Conservation (phyloP, 2,888 invertebrate genomes). For the Mycalesis mineus region DNA sequence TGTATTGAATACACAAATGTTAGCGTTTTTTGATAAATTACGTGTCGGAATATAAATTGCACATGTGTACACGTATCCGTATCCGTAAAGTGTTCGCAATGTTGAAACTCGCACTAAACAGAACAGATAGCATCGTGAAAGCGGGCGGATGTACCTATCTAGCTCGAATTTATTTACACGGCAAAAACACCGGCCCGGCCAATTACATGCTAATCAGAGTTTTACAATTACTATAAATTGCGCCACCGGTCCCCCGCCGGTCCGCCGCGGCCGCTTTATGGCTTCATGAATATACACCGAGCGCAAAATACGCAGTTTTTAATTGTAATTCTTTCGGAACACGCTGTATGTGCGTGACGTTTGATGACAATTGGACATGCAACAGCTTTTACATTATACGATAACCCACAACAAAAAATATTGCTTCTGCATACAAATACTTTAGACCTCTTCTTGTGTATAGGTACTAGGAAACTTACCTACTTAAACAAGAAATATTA, state of each 20-base stretch:
- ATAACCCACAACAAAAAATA: not conserved
- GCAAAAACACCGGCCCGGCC: conserved; percentile 44
- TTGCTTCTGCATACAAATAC: too few species aligned
- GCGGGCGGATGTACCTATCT: conserved; percentile 41
- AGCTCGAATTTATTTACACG: conserved; percentile 41
- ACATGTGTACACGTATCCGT: too few species aligned
- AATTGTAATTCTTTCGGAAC: conserved; percentile 15
- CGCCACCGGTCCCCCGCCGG: too few species aligned
- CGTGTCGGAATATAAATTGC: too few species aligned
- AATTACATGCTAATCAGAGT: conserved; percentile 67
- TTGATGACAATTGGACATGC: conserved; percentile 19
- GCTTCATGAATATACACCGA: conserved; percentile 39
- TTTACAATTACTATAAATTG: conserved; percentile 52
- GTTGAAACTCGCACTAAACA: not conserved
- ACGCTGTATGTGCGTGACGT: conserved; percentile 29
- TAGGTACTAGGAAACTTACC: too few species aligned
- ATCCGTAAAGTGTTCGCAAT: not conserved
- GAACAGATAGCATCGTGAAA: conserved; percentile 44
- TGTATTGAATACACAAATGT: too few species aligned
- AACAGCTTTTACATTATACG: not conserved
- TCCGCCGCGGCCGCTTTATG: conserved; percentile 36
- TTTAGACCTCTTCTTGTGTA: too few species aligned
- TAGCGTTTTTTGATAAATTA: too few species aligned
- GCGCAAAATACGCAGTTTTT: conserved; percentile 16
- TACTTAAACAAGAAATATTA: too few species aligned